phyloP scores from a whole-genome alignment of 2,888 invertebrate species.

The Conops quadrifasciatus region DNA sequence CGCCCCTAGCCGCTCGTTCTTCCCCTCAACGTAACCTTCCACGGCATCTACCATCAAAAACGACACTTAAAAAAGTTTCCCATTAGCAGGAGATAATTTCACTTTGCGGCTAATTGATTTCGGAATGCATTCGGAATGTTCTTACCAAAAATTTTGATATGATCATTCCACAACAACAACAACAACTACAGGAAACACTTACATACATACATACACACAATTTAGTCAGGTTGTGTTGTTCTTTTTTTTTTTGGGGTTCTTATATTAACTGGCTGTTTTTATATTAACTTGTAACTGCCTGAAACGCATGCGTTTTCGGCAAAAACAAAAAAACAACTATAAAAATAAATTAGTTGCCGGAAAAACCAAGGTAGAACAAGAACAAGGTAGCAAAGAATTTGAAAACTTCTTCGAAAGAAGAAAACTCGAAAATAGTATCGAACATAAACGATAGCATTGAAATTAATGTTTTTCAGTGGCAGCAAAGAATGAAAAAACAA shows the following conservation, averaged over 20 bases:
- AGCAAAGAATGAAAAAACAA: not conserved
- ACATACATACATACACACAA: constrained; percentile 16
- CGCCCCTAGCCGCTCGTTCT: not conserved
- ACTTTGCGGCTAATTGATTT: constrained; percentile 32
- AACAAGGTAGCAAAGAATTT: constrained; percentile 9
- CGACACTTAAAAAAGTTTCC: constrained; percentile 18
- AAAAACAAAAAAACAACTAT: too few species aligned
- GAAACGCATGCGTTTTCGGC: too few species aligned
- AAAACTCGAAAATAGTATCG: not conserved
- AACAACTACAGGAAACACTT: not conserved
- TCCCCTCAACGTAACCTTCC: not conserved
- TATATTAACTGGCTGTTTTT: too few species aligned
- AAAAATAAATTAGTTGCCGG: not conserved
- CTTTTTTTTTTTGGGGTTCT: constrained; percentile 8
- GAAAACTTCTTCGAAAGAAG: constrained; percentile 20
- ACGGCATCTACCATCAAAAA: not conserved
- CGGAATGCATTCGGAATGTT: not conserved
- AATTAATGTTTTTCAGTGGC: not conserved
- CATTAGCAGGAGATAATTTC: constrained; percentile 35
- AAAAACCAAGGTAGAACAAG: too few species aligned
- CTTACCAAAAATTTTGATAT: constrained; percentile 20
- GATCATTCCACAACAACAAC: constrained; percentile 24
- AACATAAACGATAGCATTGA: not conserved
- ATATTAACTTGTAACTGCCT: too few species aligned
- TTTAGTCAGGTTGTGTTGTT: constrained; percentile 11